phyloP scores from a whole-genome alignment of 2,888 invertebrate species.

The Hypolimnas misippus region DNA sequence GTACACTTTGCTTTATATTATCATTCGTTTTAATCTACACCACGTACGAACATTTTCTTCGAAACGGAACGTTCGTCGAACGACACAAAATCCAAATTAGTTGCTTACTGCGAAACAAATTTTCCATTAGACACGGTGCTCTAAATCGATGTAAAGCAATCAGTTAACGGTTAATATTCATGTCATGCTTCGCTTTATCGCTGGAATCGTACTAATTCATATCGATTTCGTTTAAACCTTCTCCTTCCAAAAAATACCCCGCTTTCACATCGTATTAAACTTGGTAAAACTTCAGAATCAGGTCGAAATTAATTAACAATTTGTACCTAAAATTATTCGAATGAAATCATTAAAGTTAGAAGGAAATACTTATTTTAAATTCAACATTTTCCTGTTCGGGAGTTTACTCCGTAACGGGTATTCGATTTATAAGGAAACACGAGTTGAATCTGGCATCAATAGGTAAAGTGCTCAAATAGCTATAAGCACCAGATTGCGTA shows the following conservation, averaged over 20 bases:
- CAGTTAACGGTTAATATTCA: constrained; percentile 42
- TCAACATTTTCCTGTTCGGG: constrained; percentile 40
- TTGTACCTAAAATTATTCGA: constrained; percentile 40
- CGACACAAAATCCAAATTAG: constrained; percentile 44
- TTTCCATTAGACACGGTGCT: constrained; percentile 51
- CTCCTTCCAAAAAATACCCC: constrained; percentile 28
- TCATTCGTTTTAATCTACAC: constrained; percentile 64
- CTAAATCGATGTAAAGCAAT: constrained; percentile 42
- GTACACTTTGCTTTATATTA: constrained; percentile 44
- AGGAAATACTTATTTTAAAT: constrained; percentile 41
- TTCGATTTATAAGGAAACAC: constrained; percentile 32
- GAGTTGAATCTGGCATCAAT: neutral
- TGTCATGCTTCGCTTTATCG: constrained; percentile 47
- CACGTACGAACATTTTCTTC: constrained; percentile 74
- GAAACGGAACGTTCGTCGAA: constrained; percentile 43
- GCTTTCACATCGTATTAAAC: constrained; percentile 27
- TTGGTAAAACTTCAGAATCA: constrained; percentile 30
- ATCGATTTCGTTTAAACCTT: constrained; percentile 37
- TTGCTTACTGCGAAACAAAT: constrained; percentile 56
- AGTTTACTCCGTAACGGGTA: constrained; percentile 27
- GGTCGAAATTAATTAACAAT: constrained; percentile 33
- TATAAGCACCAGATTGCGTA: constrained; percentile 1
- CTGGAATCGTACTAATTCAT: constrained; percentile 44
- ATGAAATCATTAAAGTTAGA: constrained; percentile 33
- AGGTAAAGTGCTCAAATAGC: neutral